phyloP scores from a whole-genome alignment of 35 echinoderm and acorn worm species.

The Heliocidaris erythrogramma region DNA sequence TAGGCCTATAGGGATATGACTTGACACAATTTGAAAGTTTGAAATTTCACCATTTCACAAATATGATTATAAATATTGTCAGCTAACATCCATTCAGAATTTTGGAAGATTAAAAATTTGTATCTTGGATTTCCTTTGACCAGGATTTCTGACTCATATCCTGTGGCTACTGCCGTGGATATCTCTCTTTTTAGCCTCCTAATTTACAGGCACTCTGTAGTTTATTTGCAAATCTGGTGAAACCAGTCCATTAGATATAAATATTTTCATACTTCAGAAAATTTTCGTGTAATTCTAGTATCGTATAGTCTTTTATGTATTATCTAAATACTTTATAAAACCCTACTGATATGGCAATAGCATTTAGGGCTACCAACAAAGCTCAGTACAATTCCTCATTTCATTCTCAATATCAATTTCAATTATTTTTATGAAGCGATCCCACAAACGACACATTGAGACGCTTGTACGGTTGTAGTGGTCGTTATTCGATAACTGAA shows the following conservation, averaged over 20 bases:
- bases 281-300: background rate
- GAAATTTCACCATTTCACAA: background rate
- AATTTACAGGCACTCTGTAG: background rate
- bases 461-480: no score
- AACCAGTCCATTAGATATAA: background rate
- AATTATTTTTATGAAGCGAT: no score
- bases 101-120: conserved; percentile 6
- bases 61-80: background rate
- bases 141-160: background rate
- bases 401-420: no score
- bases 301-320: no score
- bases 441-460: no score
- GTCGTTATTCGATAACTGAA: no score
- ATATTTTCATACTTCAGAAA: background rate
- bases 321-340: no score
- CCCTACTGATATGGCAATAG: no score
- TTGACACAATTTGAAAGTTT: no score
- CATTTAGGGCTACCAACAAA: no score
- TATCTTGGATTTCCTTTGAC: background rate
- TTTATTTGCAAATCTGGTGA: background rate
- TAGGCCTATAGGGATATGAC: no score
- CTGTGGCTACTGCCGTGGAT: background rate
- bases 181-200: background rate
- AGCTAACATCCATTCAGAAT: background rate
- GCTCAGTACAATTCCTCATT: no score